A percentile compares a stretch with the other conserved stretches of the same genome.
Conservation (phyloP, 2,797 vertebrate species). For the Picus viridis region DNA sequence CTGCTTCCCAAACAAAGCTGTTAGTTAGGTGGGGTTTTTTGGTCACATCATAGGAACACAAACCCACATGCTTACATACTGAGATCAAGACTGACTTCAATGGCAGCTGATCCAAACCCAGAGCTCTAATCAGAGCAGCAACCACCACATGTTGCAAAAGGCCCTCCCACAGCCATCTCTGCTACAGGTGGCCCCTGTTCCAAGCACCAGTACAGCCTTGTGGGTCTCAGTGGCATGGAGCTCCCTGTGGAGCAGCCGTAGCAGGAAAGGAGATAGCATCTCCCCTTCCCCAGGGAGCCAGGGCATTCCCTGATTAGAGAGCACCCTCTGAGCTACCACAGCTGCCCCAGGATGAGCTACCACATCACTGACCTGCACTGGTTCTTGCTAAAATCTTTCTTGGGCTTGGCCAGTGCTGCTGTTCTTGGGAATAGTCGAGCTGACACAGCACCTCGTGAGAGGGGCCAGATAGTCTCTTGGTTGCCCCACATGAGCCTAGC, state of each 20-base stretch:
- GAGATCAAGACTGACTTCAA: not conserved
- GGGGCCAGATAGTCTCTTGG: slow-evolving; percentile 61
- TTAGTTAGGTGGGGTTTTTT: not conserved
- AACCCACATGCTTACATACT: not conserved
- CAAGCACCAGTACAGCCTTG: not conserved
- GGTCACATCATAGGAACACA: not conserved
- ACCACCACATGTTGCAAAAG: not conserved
- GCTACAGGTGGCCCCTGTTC: not conserved
- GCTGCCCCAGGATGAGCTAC: not conserved
- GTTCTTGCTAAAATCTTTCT: slow-evolving; percentile 68
- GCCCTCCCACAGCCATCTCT: not conserved
- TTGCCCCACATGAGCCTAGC: slow-evolving; percentile 69
- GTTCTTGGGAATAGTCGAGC: slow-evolving; percentile 73
- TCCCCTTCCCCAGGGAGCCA: not conserved
- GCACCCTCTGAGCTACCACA: not conserved
- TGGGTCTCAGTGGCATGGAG: not conserved
- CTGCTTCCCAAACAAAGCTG: not conserved
- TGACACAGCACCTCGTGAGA: not conserved
- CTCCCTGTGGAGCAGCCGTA: not conserved
- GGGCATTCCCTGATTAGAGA: not conserved
- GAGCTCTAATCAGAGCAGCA: not conserved
- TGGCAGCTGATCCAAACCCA: not conserved
- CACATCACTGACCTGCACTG: slow-evolving; percentile 72
- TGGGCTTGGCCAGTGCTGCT: slow-evolving; percentile 78
- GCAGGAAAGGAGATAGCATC: not conserved